Conservation (phyloP, 2,888 invertebrate species). For the Epinotia nisella region DNA sequence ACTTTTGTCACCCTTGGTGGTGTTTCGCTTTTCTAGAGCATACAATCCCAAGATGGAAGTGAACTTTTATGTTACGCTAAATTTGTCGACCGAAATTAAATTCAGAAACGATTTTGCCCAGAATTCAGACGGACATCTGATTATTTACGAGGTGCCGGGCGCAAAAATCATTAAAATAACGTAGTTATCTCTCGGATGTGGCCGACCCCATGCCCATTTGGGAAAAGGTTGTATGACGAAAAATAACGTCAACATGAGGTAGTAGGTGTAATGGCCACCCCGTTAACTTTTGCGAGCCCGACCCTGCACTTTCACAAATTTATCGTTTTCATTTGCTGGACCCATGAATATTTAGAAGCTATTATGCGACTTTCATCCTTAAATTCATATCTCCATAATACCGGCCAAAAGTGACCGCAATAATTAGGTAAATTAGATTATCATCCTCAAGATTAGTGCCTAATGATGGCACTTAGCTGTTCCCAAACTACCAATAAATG, state of each 20-base stretch:
- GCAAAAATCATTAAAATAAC: slow-evolving; percentile 44
- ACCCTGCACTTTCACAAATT: slow-evolving; percentile 56
- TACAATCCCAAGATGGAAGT: not conserved
- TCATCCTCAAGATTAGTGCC: not conserved
- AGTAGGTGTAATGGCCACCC: slow-evolving; percentile 42
- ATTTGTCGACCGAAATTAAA: slow-evolving; percentile 8
- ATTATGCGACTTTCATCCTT: slow-evolving; percentile 56
- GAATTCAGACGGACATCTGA: slow-evolving; percentile 15
- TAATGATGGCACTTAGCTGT: not conserved
- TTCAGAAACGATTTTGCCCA: slow-evolving; percentile 34
- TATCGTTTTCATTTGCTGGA: slow-evolving; percentile 61
- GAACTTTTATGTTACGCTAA: slow-evolving; percentile 9
- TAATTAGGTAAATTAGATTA: slow-evolving; percentile 11
- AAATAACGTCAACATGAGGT: slow-evolving; percentile 37
- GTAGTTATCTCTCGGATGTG: slow-evolving; percentile 42
- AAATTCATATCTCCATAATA: slow-evolving; percentile 59
- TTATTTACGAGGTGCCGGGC: slow-evolving; percentile 40
- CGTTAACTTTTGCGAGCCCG: slow-evolving; percentile 60
- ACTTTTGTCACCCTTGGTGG: not conserved
- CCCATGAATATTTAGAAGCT: slow-evolving; percentile 71
- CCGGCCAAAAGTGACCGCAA: slow-evolving; percentile 51
- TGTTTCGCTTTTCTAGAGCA: not conserved
- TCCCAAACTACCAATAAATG: not conserved
- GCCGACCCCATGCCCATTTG: slow-evolving; percentile 37
- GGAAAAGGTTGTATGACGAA: slow-evolving; percentile 39